A percentile compares a stretch with the other conserved stretches of the same genome.
Conservation (phyloP, 2,797 vertebrate genomes). For the Sebastes trivittatus region DNA sequence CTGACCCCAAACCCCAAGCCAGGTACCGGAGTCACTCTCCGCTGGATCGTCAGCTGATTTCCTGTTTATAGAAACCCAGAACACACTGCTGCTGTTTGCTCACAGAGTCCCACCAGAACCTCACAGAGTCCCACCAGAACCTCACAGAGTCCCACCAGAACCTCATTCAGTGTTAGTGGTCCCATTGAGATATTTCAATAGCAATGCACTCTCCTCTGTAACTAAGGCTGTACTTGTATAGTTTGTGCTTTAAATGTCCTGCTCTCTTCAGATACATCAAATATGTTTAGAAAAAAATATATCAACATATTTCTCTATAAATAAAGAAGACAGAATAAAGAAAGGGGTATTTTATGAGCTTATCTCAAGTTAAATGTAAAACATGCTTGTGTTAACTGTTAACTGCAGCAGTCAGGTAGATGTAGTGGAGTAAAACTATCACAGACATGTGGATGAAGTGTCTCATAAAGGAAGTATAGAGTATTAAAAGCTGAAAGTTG, state of each 20-base stretch:
- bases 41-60: no score
- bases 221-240: background rate
- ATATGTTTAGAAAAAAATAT: background rate
- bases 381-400: no score
- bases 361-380: no score
- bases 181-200: background rate
- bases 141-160: background rate
- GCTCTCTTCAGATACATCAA: background rate
- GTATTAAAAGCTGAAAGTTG: background rate
- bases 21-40: background rate
- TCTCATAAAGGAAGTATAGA: background rate
- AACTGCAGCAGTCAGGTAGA: no score
- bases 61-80: background rate
- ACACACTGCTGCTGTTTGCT: background rate
- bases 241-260: background rate
- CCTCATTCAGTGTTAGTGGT: background rate
- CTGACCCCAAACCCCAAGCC: background rate
- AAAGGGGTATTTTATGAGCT: no score
- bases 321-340: background rate
- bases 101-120: no score
- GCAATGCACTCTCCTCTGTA: background rate
- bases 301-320: background rate
- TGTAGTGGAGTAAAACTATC: no score
- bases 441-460: accelerated
- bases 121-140: background rate